Conservation (phyloP, 2,888 invertebrate genomes). For the Thymelicus sylvestris region DNA sequence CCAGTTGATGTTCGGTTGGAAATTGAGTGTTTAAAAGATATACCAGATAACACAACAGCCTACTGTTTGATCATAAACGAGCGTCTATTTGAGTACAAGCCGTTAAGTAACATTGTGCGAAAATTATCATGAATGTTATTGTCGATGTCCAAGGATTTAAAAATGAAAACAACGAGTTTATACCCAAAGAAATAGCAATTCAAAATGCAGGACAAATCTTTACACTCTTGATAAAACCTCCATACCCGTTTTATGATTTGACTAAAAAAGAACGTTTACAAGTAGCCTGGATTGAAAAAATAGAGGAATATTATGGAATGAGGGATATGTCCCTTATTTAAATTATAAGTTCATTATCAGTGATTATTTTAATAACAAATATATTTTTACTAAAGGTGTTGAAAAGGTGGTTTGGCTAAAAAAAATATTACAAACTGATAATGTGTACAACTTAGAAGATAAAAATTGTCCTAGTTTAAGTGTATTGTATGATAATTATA, state of each 20-base stretch:
- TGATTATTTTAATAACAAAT: constrained; percentile 6
- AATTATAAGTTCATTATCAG: not conserved
- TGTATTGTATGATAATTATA: not conserved
- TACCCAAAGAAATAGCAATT: constrained; percentile 45
- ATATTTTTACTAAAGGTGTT: constrained; percentile 2
- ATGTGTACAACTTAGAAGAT: constrained; percentile 12
- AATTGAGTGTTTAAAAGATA: constrained; percentile 42
- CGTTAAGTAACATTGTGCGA: constrained; percentile 32
- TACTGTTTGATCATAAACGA: too few species aligned
- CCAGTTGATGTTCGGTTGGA: constrained; percentile 48
- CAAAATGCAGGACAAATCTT: constrained; percentile 1
- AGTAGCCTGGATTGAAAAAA: constrained; percentile 21
- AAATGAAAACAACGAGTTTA: constrained; percentile 28
- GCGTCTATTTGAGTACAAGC: not conserved
- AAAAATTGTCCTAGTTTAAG: not conserved
- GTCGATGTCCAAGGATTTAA: constrained; percentile 42
- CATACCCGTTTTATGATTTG: constrained; percentile 15
- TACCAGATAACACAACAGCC: constrained; percentile 37
- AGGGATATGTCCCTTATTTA: constrained; percentile 15
- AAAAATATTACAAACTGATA: constrained; percentile 7
- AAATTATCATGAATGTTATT: constrained; percentile 42
- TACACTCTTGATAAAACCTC: constrained; percentile 16
- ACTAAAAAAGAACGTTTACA: constrained; percentile 1
- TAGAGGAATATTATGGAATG: constrained; percentile 12
- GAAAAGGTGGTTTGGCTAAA: constrained; percentile 16